Evolutionary conservation across 2,888 invertebrate species (phyloP), one percentile per base, ranked within the genome.

Genomic region (Cloeon dipterum): DNA sequence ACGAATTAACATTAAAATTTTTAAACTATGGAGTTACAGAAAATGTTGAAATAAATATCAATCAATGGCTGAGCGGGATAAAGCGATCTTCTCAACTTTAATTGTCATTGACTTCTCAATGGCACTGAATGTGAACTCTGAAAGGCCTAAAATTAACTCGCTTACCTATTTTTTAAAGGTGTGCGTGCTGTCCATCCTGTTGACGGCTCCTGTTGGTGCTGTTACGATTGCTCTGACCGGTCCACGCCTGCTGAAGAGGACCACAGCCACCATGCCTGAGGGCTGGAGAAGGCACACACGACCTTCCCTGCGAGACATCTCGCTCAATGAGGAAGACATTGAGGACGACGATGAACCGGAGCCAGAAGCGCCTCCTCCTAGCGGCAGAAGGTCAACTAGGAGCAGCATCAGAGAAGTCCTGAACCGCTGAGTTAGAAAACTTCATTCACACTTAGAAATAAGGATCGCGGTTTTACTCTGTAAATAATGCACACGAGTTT

Each of bases 231-330:
- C 79, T 0, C 51, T 83, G n/a, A 62, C 72, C 1, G 85, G 85
- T 0, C 74, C 79, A 1, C 67, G 70, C 40, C 62, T 85, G 8
- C 62, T 85, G 19, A 79, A 75, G 16, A 25, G 38, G 16, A 33
- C 26, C 2, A 38, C 33, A 13, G 20, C 33, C 13, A 25, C 40
- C 26, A 33, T 36, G 38, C 44, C 46, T 59, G 77, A 48, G n/a
- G 49, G 76, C 39, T 82, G 83, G 82, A 66, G 75, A 14, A 67
- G 79, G 44, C 74, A 77, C 35, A 75, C 82, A 50, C 63, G 81
- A 41, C 82, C 81, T 3, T 83, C 83, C 1, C 75, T 85, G 39
- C 68, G 83, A 34, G 83, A 83, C 53, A 83, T 85, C 42, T 78
- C 81, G 43, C 82, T 85, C 53, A 79, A 81, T 52, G 76, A 81